phyloP scores from a whole-genome alignment of 2,797 vertebrate species.

The Chiloscyllium punctatum region DNA sequence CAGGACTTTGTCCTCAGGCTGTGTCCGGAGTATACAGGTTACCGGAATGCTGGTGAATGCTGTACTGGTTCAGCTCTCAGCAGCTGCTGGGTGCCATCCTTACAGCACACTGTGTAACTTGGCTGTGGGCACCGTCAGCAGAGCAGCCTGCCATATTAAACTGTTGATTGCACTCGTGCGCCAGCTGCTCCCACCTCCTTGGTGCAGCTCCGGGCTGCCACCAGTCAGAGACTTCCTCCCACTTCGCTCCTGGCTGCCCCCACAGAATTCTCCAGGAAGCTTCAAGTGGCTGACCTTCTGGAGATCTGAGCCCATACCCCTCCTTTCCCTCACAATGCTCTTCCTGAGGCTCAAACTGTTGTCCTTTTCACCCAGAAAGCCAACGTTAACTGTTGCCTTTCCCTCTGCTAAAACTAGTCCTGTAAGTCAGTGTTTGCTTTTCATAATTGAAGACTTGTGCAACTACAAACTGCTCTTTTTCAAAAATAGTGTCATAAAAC shows the following conservation, averaged over 20 bases:
- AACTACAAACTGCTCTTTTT: too few species aligned
- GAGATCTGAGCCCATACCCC: not conserved
- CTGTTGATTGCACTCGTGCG: not conserved
- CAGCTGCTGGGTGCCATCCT: not conserved
- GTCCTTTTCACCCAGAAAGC: not conserved
- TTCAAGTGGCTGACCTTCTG: not conserved
- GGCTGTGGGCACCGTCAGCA: not conserved
- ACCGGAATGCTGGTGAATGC: not conserved
- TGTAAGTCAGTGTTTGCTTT: not conserved
- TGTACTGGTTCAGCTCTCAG: not conserved
- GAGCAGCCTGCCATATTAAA: not conserved
- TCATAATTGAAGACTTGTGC: not conserved
- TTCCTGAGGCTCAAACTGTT: not conserved
- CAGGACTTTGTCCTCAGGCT: not conserved
- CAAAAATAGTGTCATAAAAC: too few species aligned
- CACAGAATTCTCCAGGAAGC: not conserved
- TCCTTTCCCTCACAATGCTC: not conserved
- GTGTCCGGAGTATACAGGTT: not conserved
- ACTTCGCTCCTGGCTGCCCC: not conserved
- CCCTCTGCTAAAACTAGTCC: not conserved
- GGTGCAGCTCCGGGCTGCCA: not conserved
- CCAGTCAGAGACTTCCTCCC: not conserved
- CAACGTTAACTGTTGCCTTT: not conserved
- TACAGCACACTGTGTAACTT: constrained; percentile 14
- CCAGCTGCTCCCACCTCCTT: constrained; percentile 27